Conservation (phyloP, 2,113 vertebrate genomes). For the Lichenostomus cassidix region DNA sequence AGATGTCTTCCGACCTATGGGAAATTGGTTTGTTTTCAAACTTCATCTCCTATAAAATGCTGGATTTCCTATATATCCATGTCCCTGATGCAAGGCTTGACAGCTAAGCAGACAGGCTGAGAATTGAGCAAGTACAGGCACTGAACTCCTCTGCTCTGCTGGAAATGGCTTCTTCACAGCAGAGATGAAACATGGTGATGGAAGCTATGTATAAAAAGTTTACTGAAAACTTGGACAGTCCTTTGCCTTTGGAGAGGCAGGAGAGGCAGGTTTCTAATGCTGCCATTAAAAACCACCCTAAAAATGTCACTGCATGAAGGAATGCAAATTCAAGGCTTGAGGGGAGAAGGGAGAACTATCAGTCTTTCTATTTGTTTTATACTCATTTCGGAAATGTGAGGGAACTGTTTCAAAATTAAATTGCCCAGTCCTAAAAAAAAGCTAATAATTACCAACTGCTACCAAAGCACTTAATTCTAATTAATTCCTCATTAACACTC, state of each 20-base stretch:
- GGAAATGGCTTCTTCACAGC: not conserved
- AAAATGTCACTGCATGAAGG: not conserved
- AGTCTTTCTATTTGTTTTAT: not conserved
- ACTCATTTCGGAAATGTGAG: not conserved
- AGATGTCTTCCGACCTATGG: not conserved
- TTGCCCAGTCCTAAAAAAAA: constrained; percentile 14
- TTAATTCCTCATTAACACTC: constrained; percentile 57
- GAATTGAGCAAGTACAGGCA: not conserved
- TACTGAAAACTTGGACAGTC: not conserved
- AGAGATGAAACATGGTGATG: not conserved
- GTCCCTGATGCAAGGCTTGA: not conserved
- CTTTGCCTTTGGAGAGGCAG: not conserved
- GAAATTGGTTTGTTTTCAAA: not conserved
- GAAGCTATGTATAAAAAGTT: rapidly evolving
- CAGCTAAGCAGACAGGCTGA: not conserved
- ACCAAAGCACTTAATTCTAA: constrained; percentile 50
- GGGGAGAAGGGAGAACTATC: not conserved
- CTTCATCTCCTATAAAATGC: not conserved
- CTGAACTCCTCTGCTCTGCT: not conserved
- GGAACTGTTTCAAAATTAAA: constrained; percentile 30
- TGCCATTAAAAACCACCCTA: not conserved
- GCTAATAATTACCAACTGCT: constrained; percentile 33
- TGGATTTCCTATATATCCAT: not conserved
- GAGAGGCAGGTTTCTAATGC: not conserved
- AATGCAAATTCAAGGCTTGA: constrained; percentile 3